Evolutionary conservation across 1,140 invertebrate species (phyloP).

Genomic region (Solenopsis fugax): DNA sequence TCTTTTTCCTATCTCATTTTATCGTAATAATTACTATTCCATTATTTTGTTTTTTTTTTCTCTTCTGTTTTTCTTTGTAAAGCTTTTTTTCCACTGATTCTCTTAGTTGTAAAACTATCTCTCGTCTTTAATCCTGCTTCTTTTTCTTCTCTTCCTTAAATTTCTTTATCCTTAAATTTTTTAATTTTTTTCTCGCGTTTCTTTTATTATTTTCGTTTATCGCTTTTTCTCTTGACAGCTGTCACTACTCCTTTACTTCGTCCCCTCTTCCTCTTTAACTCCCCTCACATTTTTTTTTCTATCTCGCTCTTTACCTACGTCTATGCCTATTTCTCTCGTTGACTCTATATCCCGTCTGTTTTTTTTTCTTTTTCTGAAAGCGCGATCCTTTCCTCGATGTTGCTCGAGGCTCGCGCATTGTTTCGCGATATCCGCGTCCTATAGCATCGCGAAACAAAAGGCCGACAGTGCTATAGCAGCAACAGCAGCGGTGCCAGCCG

Average conservation of each 20-base stretch:
- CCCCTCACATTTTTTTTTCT: neutral
- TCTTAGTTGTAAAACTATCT: neutral
- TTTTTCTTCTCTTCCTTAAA: neutral
- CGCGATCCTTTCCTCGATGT: slow-evolving; percentile 69
- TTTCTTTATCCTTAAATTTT: slow-evolving; percentile 1
- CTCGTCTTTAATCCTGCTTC: neutral
- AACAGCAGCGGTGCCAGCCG: slow-evolving; percentile 24
- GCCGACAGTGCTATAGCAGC: slow-evolving; percentile 66
- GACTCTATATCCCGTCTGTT: slow-evolving; percentile 18
- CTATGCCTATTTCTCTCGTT: slow-evolving; percentile 25
- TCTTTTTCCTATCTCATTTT: neutral
- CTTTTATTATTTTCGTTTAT: slow-evolving; percentile 11
- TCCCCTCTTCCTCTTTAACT: slow-evolving; percentile 18
- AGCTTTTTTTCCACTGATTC: neutral
- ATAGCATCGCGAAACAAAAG: slow-evolving; percentile 78
- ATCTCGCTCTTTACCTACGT: slow-evolving; percentile 38
- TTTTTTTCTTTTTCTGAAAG: slow-evolving; percentile 60
- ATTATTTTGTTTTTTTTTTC: neutral
- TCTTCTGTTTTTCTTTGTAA: neutral
- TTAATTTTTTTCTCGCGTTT: slow-evolving; percentile 39
- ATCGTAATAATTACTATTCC: neutral
- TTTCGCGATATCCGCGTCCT: slow-evolving; percentile 80
- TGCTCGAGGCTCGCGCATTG: slow-evolving; percentile 81
- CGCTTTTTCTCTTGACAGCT: neutral
- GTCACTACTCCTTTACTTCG: slow-evolving; percentile 1